These are phyloP conservation scores for Hetaerina americana DNA, from an alignment of 1,140 invertebrate genomes.

Conservation along the genomic window DNA sequence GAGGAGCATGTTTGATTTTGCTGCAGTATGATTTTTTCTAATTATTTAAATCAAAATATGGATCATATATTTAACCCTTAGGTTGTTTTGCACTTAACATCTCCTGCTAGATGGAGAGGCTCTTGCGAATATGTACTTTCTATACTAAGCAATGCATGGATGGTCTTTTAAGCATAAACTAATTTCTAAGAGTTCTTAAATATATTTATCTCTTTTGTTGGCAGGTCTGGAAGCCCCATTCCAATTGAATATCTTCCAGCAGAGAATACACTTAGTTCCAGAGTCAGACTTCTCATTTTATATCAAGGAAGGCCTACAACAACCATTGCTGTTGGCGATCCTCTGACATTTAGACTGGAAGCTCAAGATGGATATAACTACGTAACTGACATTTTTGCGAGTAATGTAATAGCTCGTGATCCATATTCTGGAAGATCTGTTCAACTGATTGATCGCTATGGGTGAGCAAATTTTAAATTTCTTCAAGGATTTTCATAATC, in stretches of 20 bases:
- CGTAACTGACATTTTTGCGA: constrained; percentile 79
- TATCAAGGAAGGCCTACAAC: constrained; percentile 83
- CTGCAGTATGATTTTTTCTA: no score
- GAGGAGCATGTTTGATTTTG: not conserved
- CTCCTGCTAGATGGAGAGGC: no score
- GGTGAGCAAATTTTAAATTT: constrained; percentile 38
- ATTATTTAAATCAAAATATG: no score
- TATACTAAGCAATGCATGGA: no score
- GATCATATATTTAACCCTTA: no score
- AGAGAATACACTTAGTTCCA: constrained; percentile 76
- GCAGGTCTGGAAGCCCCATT: constrained; percentile 72
- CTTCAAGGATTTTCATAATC: no score
- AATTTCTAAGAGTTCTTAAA: not conserved
- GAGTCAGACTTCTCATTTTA: constrained; percentile 69
- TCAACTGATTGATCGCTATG: constrained; percentile 76
- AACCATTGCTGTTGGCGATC: constrained; percentile 87
- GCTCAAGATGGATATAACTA: constrained; percentile 82
- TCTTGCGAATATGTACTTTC: no score
- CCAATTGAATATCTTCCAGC: constrained; percentile 83
- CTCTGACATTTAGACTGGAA: constrained; percentile 76
- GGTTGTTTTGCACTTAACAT: no score
- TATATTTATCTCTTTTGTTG: not conserved
- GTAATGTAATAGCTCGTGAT: constrained; percentile 84
- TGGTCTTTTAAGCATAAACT: not conserved
- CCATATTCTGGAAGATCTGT: constrained; percentile 81